Evolutionary conservation across 2,888 invertebrate genomes (phyloP).

Genomic region (Branchipolynoe longqiensis): DNA sequence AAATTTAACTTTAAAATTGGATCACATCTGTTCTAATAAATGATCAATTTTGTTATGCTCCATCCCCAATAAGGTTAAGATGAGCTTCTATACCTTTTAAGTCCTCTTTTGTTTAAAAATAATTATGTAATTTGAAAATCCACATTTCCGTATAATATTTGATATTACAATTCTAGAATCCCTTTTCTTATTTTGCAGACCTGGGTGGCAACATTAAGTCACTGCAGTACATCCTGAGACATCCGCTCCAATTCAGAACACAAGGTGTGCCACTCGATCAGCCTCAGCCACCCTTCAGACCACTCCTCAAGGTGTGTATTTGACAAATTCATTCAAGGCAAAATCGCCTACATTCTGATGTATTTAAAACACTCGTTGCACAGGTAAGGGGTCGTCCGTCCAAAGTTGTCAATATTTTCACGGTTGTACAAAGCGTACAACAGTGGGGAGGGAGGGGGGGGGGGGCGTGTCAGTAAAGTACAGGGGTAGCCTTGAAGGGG

Average conservation of each 20-base stretch:
- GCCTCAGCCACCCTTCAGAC: slow-evolving; percentile 74
- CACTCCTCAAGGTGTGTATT: slow-evolving; percentile 73
- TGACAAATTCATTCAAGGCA: neutral
- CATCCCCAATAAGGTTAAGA: neutral
- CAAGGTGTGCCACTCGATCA: slow-evolving; percentile 73
- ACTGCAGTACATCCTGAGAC: slow-evolving; percentile 76
- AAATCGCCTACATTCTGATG: neutral
- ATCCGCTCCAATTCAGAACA: slow-evolving; percentile 77
- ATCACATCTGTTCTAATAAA: no score
- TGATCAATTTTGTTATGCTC: neutral
- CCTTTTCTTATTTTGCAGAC: slow-evolving; percentile 69
- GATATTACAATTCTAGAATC: neutral
- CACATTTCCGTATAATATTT: neutral
- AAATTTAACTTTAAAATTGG: no score
- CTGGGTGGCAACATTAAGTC: slow-evolving; percentile 78
- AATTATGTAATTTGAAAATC: neutral
- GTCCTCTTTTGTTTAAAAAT: neutral
- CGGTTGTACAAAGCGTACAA: neutral
- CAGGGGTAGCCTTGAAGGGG: no score
- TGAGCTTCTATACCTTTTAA: neutral
- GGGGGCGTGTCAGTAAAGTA: no score
- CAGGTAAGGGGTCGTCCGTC: neutral
- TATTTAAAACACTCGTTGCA: no score
- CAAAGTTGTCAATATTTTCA: neutral
- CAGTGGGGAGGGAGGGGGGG: no score